Conservation (phyloP, 2,888 invertebrate genomes). For the Conistra vaccinii region DNA sequence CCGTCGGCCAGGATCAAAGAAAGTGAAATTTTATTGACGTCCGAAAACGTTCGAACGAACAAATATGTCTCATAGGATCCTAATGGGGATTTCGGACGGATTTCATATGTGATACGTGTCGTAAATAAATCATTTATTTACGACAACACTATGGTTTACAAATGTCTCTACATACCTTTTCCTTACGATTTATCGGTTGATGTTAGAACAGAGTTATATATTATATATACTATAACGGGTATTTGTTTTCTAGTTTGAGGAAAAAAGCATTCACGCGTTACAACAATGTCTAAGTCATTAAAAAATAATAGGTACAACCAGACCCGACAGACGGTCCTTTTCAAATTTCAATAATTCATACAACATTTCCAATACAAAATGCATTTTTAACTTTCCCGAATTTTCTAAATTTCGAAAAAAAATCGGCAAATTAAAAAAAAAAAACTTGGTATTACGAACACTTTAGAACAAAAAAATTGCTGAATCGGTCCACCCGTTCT, state of each 20-base stretch:
- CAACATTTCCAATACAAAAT: no score
- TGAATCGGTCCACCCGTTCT: no score
- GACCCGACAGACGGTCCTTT: no score
- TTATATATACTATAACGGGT: no score
- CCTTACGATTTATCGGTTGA: neutral
- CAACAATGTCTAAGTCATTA: neutral
- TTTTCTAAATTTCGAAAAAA: no score
- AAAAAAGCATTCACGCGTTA: neutral
- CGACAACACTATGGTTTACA: neutral
- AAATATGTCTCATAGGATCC: constrained; percentile 47
- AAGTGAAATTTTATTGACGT: constrained; percentile 66
- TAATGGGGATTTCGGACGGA: constrained; percentile 27
- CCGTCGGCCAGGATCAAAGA: constrained; percentile 57
- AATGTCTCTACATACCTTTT: neutral
- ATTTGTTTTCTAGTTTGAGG: neutral
- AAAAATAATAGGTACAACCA: neutral
- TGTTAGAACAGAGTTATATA: neutral
- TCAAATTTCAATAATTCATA: no score
- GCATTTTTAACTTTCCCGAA: no score
- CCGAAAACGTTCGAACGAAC: constrained; percentile 42
- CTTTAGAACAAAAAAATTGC: no score
- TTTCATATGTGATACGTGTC: constrained; percentile 21
- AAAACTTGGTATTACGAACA: no score
- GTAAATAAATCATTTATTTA: constrained; percentile 17
- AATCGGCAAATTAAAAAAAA: no score